phyloP scores from a whole-genome alignment of 2,888 invertebrate species.

The Elgonia sp. region DNA sequence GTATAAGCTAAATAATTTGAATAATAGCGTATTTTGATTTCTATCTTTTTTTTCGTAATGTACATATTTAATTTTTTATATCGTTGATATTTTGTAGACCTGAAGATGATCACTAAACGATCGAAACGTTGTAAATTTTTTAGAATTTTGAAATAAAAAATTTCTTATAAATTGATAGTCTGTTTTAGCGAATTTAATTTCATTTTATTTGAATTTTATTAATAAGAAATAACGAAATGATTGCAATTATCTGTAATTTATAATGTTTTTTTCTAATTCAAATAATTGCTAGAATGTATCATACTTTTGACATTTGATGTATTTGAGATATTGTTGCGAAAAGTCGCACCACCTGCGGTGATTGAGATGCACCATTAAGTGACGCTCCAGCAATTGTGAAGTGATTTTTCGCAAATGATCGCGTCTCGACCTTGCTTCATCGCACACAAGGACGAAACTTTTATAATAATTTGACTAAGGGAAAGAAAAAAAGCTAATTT shows the following conservation, averaged over 20 bases:
- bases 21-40: too few relatives aligned
- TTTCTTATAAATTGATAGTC: too few relatives aligned
- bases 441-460: conserved; percentile 57
- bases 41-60: too few relatives aligned
- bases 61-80: too few relatives aligned
- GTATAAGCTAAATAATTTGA: too few relatives aligned
- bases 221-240: neutral
- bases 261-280: neutral
- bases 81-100: too few relatives aligned
- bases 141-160: too few relatives aligned
- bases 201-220: too few relatives aligned
- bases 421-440: conserved; percentile 54
- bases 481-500: conserved; percentile 69
- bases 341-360: conserved; percentile 60
- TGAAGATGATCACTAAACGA: too few relatives aligned
- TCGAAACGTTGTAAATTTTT: too few relatives aligned
- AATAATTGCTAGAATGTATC: neutral
- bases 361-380: conserved; percentile 51
- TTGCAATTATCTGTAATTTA: neutral
- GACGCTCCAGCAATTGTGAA: conserved; percentile 48
- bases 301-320: conserved; percentile 24
- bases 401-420: conserved; percentile 64
- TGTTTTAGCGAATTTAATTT: too few relatives aligned
- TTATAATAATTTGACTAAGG: conserved; percentile 43
- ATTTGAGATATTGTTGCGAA: conserved; percentile 11